These are phyloP conservation scores for Aleiodes sp. DNA, from an alignment of 1,140 invertebrate species.

Conservation along the genomic window DNA sequence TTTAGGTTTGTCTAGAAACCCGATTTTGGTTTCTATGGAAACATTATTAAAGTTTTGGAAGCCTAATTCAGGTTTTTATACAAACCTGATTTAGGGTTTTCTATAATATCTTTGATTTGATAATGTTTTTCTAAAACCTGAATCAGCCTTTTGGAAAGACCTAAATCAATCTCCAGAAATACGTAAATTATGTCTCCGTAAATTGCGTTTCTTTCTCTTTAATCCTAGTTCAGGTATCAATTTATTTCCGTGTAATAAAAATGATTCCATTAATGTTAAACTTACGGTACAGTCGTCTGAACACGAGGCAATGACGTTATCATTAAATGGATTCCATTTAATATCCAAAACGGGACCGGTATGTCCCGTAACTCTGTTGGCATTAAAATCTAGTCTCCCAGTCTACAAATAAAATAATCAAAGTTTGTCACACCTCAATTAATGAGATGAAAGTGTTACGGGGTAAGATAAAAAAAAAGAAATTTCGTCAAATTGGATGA, in stretches of 20 bases:
- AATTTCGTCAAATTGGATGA: conserved; percentile 27
- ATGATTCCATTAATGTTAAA: conserved; percentile 30
- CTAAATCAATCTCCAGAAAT: too few species aligned
- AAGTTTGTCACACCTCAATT: conserved; percentile 36
- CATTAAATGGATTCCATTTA: conserved; percentile 93
- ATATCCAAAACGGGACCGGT: conserved; percentile 85
- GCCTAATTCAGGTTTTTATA: too few species aligned
- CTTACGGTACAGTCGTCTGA: conserved; percentile 92
- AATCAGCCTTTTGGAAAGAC: too few species aligned
- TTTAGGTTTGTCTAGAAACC: too few species aligned
- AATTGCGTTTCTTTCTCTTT: too few species aligned
- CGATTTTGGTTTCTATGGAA: too few species aligned
- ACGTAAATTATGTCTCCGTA: too few species aligned
- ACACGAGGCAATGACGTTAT: conserved; percentile 94
- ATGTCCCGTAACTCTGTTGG: conserved; percentile 82
- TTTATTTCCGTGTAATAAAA: neutral
- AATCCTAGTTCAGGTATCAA: too few species aligned
- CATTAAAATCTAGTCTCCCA: conserved; percentile 80
- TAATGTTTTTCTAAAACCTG: neutral
- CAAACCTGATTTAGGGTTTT: too few species aligned
- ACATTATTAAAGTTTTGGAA: too few species aligned
- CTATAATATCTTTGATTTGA: neutral
- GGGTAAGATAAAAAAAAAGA: conserved; percentile 18
- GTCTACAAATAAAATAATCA: conserved; percentile 67
- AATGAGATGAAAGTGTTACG: conserved; percentile 28